phyloP scores from a whole-genome alignment of 2,113 vertebrate species.

The Notarius quadriscutis region DNA sequence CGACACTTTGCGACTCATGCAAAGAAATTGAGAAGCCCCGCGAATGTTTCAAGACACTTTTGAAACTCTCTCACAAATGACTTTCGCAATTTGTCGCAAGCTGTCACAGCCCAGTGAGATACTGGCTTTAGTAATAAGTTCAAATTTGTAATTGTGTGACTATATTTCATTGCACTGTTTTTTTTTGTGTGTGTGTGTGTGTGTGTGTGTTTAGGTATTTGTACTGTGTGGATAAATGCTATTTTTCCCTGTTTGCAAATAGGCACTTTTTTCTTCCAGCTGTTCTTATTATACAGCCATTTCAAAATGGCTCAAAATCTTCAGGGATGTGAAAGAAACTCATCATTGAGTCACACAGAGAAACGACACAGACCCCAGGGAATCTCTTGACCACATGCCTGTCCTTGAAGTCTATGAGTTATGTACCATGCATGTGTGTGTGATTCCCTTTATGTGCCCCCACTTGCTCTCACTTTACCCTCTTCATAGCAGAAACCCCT shows the following conservation, averaged over 20 bases:
- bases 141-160: background rate
- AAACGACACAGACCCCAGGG: background rate
- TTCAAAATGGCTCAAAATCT: background rate
- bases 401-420: conserved; percentile 36
- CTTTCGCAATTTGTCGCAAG: too few species aligned
- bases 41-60: too few species aligned
- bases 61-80: too few species aligned
- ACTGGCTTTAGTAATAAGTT: background rate
- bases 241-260: background rate
- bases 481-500: conserved; percentile 26
- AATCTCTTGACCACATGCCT: conserved; percentile 4
- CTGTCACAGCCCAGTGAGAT: too few species aligned
- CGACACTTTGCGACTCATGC: too few species aligned
- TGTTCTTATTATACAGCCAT: background rate
- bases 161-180: background rate
- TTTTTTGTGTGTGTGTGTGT: background rate
- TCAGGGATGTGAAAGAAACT: background rate
- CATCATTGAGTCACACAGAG: background rate
- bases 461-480: background rate
- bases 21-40: too few species aligned
- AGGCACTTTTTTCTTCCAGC: background rate
- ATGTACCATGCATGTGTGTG: conserved; percentile 30
- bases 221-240: background rate
- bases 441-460: background rate
- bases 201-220: background rate